Evolutionary conservation across 2,888 invertebrate genomes (phyloP), one percentile per base, ranked within the genome.

Genomic region (Torymus aiolomorphi): DNA sequence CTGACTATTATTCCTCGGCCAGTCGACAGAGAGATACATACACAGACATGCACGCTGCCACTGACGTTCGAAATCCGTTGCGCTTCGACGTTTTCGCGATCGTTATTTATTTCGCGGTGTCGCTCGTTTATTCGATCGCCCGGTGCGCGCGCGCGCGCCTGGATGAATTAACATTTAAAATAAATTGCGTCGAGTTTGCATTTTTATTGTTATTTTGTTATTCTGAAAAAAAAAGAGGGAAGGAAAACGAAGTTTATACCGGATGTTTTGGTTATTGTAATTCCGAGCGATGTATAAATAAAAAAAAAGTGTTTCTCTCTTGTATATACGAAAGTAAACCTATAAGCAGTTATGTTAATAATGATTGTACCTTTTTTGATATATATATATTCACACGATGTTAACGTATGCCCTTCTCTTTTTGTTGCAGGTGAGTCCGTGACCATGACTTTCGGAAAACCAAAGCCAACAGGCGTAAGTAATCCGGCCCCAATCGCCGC

Each of bases 391-490:
- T 13, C 16, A 42, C 18, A 18, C 24, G 10, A 57, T 20, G 61
- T 49, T 18, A 71, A 72, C 16, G 51, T 1, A 20, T 42, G 8
- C 42, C 42, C 42, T 11, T 71, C 59, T 66, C 20, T 70, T 56
- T 71, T 20, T 72, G 72, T 72, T 72, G 13, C 52, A 72, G 66
- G 57, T 65, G 31, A 63, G 63, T 51, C 56, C 3, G 13, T 16
- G 51, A 67, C n/a, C 57, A 14, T 70, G 18, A 52, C 13, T 70
- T 16, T 63, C 62, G 24, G 14, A 51, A 12, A 69, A 24, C 16
- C 14, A 13, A 24, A 51, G 11, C 12, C 49, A 66, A 61, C 13
- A 14, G 52, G 42, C 42, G 52, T 49, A 52, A 67, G 54, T 51
- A 18, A n/a, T 69, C 52, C 20, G n/a, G 42, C 8, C 42, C 42